phyloP scores from a whole-genome alignment of 2,888 invertebrate species.

The Luperina nickerlii region DNA sequence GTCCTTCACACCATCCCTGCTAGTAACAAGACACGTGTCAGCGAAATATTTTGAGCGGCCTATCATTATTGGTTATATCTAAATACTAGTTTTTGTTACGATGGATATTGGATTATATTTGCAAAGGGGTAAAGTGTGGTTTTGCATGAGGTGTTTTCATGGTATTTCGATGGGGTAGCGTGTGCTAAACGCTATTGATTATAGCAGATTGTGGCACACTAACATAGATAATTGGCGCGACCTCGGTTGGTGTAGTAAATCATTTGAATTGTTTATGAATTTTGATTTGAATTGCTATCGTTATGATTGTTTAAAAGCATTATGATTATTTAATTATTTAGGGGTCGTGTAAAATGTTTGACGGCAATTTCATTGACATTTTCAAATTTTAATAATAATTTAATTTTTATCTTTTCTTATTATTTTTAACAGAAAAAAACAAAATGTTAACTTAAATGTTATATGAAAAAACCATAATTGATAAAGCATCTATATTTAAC shows the following conservation, averaged over 20 bases:
- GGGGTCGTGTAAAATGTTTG: neutral
- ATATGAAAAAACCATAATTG: neutral
- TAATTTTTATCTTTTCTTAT: neutral
- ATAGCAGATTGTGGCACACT: constrained; percentile 76
- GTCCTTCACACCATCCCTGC: constrained; percentile 32
- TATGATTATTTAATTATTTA: constrained; percentile 34
- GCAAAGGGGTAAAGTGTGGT: neutral
- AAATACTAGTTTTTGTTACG: constrained; percentile 6
- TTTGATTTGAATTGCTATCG: constrained; percentile 49
- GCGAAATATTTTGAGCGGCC: constrained; percentile 26
- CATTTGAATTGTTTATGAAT: constrained; percentile 62
- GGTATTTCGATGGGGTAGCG: constrained; percentile 67
- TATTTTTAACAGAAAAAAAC: neutral
- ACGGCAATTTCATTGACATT: neutral
- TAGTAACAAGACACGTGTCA: constrained; percentile 9
- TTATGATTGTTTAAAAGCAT: neutral
- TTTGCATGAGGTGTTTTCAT: constrained; percentile 35
- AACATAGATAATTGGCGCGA: constrained; percentile 72
- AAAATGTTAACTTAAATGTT: neutral
- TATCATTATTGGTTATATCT: constrained; percentile 43
- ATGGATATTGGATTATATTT: constrained; percentile 44
- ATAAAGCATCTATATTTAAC: constrained; percentile 4
- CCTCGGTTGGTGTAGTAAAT: constrained; percentile 54
- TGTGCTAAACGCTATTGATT: constrained; percentile 74
- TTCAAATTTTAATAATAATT: neutral